A percentile compares a stretch with the other conserved stretches of the same genome.
Evolutionary conservation across 92 coral and sea anemone genomes (phyloP).

Genomic region (Zoanthus sansibaricus): DNA sequence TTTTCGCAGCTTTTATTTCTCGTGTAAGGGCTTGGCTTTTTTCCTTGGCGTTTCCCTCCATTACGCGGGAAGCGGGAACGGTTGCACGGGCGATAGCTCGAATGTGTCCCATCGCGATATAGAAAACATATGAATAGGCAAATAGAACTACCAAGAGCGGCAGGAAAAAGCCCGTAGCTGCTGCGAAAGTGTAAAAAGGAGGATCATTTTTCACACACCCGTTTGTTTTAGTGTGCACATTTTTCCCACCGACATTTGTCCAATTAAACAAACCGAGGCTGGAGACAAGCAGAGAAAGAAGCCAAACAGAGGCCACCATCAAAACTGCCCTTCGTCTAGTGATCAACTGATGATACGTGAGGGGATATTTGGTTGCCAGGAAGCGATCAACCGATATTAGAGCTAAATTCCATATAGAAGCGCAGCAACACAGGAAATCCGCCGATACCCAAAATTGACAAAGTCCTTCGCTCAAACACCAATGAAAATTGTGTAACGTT

Average conservation of each 20-base stretch:
- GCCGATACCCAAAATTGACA: constrained; percentile 82
- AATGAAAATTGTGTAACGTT: constrained; percentile 64
- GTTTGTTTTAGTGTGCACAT: constrained; percentile 40
- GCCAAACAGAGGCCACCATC: constrained; percentile 81
- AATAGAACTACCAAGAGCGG: constrained; percentile 75
- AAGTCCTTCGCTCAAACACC: constrained; percentile 72
- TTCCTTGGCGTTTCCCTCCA: constrained; percentile 26
- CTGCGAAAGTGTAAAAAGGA: constrained; percentile 81
- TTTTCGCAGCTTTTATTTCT: constrained; percentile 87
- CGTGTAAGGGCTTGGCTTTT: constrained; percentile 68
- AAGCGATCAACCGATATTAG: constrained; percentile 80
- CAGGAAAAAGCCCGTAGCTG: constrained; percentile 78
- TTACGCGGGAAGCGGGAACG: constrained; percentile 43
- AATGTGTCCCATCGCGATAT: constrained; percentile 85
- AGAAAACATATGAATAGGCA: constrained; percentile 88
- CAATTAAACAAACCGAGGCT: constrained; percentile 79
- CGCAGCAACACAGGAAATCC: constrained; percentile 78
- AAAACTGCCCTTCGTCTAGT: constrained; percentile 60
- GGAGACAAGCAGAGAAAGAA: constrained; percentile 73
- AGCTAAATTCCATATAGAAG: constrained; percentile 83
- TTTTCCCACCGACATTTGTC: constrained; percentile 68
- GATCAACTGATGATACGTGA: constrained; percentile 76
- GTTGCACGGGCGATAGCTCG: constrained; percentile 80
- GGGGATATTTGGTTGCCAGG: constrained; percentile 84
- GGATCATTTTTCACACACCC: constrained; percentile 88